These are phyloP conservation scores for Solenodon paradoxus DNA, from an alignment of 2,113 vertebrate genomes.

Conservation along the genomic window DNA sequence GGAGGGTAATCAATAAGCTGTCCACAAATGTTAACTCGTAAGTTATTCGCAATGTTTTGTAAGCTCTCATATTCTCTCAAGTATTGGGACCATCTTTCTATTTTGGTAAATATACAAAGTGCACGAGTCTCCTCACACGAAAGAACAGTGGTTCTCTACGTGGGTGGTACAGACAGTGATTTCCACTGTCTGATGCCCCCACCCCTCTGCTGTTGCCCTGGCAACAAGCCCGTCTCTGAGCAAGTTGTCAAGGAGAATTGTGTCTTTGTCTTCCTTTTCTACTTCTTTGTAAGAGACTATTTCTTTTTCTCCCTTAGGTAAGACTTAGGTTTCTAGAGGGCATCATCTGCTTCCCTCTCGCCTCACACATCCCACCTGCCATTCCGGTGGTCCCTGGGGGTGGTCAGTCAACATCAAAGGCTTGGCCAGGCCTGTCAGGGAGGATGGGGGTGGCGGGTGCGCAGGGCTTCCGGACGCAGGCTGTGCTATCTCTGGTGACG, in stretches of 20 bases:
- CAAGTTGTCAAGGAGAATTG: neutral
- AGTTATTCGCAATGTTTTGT: neutral
- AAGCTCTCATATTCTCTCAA: neutral
- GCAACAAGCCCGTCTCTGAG: neutral
- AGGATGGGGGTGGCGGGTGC: no score
- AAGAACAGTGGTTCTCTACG: neutral
- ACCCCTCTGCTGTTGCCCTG: slow-evolving; percentile 7
- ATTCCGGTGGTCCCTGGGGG: neutral
- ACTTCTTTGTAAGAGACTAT: slow-evolving; percentile 5
- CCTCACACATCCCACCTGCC: neutral
- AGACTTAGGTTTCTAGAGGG: neutral
- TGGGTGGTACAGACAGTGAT: neutral
- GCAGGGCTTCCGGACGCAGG: no score
- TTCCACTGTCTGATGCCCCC: neutral
- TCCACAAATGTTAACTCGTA: no score
- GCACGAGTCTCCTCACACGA: neutral
- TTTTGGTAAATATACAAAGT: neutral
- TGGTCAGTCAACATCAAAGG: neutral
- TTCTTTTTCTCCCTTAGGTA: neutral
- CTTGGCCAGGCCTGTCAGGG: neutral
- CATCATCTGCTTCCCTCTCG: neutral
- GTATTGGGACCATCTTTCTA: neutral
- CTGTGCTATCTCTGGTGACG: neutral
- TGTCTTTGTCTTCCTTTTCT: neutral
- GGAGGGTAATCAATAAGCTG: neutral